Evolutionary conservation across 2,113 vertebrate species (phyloP).

Genomic region (Dicrurus megarhynchus): DNA sequence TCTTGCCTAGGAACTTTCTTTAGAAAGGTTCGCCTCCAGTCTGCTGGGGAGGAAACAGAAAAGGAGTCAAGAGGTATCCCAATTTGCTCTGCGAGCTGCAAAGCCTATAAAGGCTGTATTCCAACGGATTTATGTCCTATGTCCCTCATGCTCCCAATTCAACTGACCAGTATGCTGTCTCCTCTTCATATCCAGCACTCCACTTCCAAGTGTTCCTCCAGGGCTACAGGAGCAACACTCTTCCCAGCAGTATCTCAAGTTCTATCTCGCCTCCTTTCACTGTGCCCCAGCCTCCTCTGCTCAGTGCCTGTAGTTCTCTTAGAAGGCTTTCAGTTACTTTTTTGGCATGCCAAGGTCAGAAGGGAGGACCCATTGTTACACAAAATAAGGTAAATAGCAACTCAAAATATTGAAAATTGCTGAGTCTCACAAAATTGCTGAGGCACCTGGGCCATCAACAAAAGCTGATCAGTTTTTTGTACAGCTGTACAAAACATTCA

Average conservation of each 20-base stretch:
- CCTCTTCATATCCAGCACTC: neutral
- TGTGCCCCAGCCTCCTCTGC: neutral
- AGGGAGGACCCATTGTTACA: neutral
- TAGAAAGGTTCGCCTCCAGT: neutral
- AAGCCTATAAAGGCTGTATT: neutral
- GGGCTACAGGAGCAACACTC: neutral
- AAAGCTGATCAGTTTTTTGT: neutral
- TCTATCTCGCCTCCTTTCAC: neutral
- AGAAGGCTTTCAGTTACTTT: neutral
- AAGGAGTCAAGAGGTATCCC: neutral
- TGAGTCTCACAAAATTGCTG: neutral
- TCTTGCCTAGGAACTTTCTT: neutral
- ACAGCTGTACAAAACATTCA: neutral
- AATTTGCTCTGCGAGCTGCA: neutral
- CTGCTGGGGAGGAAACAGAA: neutral
- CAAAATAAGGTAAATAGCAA: neutral
- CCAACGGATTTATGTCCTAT: neutral
- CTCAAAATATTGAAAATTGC: neutral
- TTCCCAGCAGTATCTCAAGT: neutral
- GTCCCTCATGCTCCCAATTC: neutral
- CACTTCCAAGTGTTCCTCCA: neutral
- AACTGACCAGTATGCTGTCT: neutral
- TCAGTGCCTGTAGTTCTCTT: neutral
- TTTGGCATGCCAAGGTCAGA: neutral
- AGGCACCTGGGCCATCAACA: neutral